Conservation (phyloP, 2,888 invertebrate species). For the Timema cristinae region DNA sequence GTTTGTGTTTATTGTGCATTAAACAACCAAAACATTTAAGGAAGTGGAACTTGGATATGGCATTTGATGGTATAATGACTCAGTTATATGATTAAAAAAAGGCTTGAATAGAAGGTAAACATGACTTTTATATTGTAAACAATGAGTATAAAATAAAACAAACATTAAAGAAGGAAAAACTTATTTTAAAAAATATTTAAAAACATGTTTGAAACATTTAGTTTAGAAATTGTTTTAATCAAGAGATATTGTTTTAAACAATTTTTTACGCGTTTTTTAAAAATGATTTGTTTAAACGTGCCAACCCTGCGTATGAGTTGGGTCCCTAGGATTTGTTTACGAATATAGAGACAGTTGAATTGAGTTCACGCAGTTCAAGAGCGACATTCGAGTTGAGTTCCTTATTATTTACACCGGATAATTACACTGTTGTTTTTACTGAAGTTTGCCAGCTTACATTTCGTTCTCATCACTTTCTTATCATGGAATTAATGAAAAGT, state of each 20-base stretch:
- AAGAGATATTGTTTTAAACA: background rate
- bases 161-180: background rate
- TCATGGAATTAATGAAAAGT: too few species aligned
- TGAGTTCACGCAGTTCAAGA: too few species aligned
- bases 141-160: background rate
- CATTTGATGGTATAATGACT: background rate
- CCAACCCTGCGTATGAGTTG: background rate
- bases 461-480: too few species aligned
- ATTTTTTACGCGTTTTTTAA: background rate
- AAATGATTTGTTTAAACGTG: background rate
- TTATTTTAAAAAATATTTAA: background rate
- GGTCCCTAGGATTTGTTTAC: too few species aligned
- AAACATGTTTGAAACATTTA: background rate
- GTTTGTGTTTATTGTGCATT: slow-evolving; percentile 6
- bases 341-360: too few species aligned
- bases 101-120: background rate
- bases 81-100: background rate
- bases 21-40: background rate
- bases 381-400: too few species aligned
- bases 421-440: too few species aligned
- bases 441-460: too few species aligned
- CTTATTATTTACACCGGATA: too few species aligned
- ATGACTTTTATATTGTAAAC: background rate
- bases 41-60: background rate
- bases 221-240: background rate